Base-by-base conservation (phyloP, 2,113 vertebrate species). In the Pseudopipra pipra region DNA sequence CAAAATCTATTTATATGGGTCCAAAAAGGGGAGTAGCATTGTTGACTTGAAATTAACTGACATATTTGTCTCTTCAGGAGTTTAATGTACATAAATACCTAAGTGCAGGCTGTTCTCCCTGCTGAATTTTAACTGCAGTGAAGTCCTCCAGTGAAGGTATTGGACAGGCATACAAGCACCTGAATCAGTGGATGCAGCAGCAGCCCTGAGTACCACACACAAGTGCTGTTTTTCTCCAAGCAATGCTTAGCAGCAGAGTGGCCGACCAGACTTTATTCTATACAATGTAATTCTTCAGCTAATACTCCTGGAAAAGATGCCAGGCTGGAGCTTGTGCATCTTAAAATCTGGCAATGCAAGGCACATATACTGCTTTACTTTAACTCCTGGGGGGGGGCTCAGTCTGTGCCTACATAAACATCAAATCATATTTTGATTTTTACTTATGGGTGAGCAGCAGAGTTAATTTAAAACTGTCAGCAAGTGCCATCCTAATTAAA, bases 401-500 rank as follows among this genome's bases (percentile, higher is more conserved):
- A 33, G 49, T 78, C 72, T 77, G 80, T 76, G 88, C 73, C 66
- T 73, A 76, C 74, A 59, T 71, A 89, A 85, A 52, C 54, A 88
- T 44, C 70, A 80, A 85, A 91, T 92, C 70, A 49, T 73, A 83
- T 83, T 91, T 94, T 89, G 52, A 91, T 93, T 65, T 88, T 86
- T 83, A 83, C 81, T 85, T 92, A 72, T 8, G 89, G 54, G 30
- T 73, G 62, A 95, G 54, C 85, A 91, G 87, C 49, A 72, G 49
- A 70, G 67, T 93, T 84, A 87, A 90, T 89, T 85, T 67, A 71
- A 61, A 93, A 93, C 71, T 95, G 84, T 92, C 62, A 46, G 74
- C 90, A 93, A 97, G 74, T 90, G 90, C 55, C 81, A 67, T 71
- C 70, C 70, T 89, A 93, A 89, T 92, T 93, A 93, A 93, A 97